phyloP scores from a whole-genome alignment of 2,113 vertebrate species.

The Herpetotheres cachinnans region DNA sequence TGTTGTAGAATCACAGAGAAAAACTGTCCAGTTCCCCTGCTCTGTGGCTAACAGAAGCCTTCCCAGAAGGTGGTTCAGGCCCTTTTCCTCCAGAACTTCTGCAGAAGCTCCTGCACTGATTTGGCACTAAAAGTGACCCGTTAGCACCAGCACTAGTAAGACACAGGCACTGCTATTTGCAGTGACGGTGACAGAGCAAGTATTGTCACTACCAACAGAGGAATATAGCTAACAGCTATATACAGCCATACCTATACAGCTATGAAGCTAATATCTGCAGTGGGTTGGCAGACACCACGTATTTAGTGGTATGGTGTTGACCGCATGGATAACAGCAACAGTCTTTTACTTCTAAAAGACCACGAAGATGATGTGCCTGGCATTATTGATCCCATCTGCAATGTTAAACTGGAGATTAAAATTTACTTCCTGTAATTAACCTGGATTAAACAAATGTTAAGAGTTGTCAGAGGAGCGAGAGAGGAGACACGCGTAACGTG shows the following conservation, averaged over 20 bases:
- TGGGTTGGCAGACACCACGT: not conserved
- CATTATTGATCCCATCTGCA: not conserved
- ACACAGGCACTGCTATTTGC: not conserved
- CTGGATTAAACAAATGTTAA: not conserved
- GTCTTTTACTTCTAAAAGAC: not conserved
- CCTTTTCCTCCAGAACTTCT: not conserved
- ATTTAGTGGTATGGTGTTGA: not conserved
- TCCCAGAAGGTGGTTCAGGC: not conserved
- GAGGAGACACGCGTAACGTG: not conserved
- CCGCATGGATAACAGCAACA: accelerated
- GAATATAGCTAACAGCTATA: not conserved
- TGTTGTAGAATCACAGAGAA: not conserved
- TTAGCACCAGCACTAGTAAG: not conserved
- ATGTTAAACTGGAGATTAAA: not conserved
- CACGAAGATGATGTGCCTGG: not conserved
- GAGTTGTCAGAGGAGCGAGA: not conserved
- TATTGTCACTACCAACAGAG: not conserved
- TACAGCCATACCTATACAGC: not conserved
- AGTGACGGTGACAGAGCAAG: not conserved
- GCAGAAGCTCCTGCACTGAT: not conserved
- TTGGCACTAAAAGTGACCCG: not conserved
- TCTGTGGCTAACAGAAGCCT: not conserved
- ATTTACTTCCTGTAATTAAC: not conserved
- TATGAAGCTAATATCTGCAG: not conserved
- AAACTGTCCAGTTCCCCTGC: not conserved